Base-by-base conservation (phyloP, 2,888 invertebrate species). In the Odiellus spinosus region DNA sequence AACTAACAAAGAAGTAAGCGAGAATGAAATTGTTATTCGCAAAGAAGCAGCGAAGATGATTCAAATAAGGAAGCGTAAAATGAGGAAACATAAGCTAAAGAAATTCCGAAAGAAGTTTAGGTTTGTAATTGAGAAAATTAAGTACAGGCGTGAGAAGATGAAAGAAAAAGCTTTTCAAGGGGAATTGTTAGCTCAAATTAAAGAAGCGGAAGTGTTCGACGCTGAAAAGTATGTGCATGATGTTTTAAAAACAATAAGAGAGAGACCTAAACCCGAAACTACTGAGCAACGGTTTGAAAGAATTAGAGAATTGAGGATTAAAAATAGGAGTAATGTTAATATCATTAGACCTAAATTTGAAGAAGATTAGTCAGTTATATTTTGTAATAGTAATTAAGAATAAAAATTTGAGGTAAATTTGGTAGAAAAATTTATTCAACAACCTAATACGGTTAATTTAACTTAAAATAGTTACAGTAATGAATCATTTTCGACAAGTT, bases 41-140 rank as follows among this genome's bases (percentile, higher is more conserved):
- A 53, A 51, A 18, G 47, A 49, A 49, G 48, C 49, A 14, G 46
- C 45, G 2, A 33, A 45, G 6, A 45, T 57, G 45, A 51, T 54
- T 19, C 40, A 21, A 4, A 55, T 58, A 6, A 45, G 87, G 42
- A 71, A 77, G 43, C 75, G 76, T 45, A 88, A 87, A 67, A 87
- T 90, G 83, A 84, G 79, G 64, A 84, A 80, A 58, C 88, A 88
- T 61, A 81, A 86, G 63, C 68, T 81, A 40, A 78, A 68, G 63
- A 88, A 88, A 65, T 67, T 84, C 46, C 72, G 82, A 54, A 85
- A 81, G 62, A 76, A 71, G 59, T 82, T 84, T 81, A 78, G 77
- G 59, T 78, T 76, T 63, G 74, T 75, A 52, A 80, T 80, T 77
- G 78, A 76, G 1, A 80, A 80, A 66, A 74, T 74, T 54, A 66